Evolutionary conservation across 2,797 vertebrate genomes (phyloP).

Genomic region (Monodelphis domestica): DNA sequence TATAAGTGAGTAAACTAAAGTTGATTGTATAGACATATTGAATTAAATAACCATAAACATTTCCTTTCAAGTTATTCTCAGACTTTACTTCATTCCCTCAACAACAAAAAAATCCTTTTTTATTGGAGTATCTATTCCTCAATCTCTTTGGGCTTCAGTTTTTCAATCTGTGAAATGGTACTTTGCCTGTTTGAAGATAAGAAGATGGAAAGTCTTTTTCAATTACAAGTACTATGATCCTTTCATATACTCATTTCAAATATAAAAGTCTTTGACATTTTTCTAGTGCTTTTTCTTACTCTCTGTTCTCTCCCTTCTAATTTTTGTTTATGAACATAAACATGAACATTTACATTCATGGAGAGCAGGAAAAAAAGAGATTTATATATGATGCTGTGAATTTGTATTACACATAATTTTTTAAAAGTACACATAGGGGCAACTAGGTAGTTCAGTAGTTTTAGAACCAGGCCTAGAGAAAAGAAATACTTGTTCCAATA

Average conservation of each 20-base stretch:
- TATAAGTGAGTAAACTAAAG: no score
- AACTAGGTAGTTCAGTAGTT: no score
- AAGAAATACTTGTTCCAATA: no score
- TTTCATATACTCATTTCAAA: not conserved
- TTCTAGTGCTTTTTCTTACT: not conserved
- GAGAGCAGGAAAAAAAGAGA: not conserved
- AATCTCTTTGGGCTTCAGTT: not conserved
- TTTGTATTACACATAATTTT: not conserved
- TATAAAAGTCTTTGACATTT: not conserved
- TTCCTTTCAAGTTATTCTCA: not conserved
- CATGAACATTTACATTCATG: not conserved
- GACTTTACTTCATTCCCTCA: no score
- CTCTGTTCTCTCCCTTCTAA: not conserved
- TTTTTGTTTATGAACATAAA: not conserved
- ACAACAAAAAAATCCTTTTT: no score
- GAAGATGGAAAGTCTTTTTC: not conserved
- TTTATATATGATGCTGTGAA: not conserved
- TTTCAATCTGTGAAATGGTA: not conserved
- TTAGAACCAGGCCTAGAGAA: no score
- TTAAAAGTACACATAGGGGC: not conserved
- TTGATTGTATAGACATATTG: not conserved
- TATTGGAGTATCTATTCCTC: not conserved
- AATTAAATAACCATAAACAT: not conserved
- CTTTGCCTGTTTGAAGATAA: not conserved
- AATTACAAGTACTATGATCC: not conserved